Evolutionary conservation across 1,140 invertebrate species (phyloP), one percentile per base, ranked within the genome.

Genomic region (Hycleus phaleratus): DNA sequence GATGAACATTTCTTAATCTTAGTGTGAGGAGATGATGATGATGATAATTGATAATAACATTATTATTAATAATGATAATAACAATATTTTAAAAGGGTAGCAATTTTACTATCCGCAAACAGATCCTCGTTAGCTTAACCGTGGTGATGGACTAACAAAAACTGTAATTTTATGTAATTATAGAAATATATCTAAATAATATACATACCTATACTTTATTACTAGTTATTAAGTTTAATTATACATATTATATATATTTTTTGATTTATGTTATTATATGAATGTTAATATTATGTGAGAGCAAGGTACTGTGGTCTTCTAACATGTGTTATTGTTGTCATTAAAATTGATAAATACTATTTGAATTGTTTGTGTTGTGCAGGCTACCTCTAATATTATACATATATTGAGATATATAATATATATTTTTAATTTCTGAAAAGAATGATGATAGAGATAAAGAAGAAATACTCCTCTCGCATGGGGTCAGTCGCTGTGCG

Each of bases 281-380:
- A 60, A 67, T 67, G 62, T 64, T 65, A 60, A 61, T 59, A 50
- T 52, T 62, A 59, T 53, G 53, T 51, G 50, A 42, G 62, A 66
- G 68, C 66, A 64, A 63, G 68, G 67, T 72, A 67, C 68, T 71
- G 70, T 70, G 70, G 70, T 69, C 70, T 42, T 32, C 32, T 63
- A 66, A 58, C 48, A 59, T 62, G 63, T 65, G 66, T 69, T 60
- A 58, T 62, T 67, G 46, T 54, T 65, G 53, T 61, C 52, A 58
- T 62, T 65, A 63, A 60, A 63, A 61, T 42, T 56, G 52, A 42
- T 57, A 58, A 61, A 60, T 56, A 52, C 49, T 61, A 60, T 60
- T 18, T 59, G 61, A 64, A 32, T 62, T 66, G 58, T 63, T 61
- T 63, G 58, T 61, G 46, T 60, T 60, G 57, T 62, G 58, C 58